Conservation (phyloP, 2,888 invertebrate genomes). For the Tridacna crocea region DNA sequence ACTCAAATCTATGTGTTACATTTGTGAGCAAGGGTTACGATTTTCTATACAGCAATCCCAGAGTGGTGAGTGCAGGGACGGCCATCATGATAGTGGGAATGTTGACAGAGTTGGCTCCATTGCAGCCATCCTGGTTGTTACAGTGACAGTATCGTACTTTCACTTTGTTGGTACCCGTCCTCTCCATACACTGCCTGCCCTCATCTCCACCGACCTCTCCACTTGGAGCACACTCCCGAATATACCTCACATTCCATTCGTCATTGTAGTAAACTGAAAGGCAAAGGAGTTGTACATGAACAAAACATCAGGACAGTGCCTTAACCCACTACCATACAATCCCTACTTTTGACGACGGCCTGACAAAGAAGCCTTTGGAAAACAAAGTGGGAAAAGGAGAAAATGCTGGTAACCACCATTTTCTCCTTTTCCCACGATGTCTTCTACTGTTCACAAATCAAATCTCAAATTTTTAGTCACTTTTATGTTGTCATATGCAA, state of each 20-base stretch:
- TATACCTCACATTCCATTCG: constrained; percentile 83
- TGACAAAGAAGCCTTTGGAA: too few species aligned
- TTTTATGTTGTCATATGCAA: too few species aligned
- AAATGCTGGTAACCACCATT: too few species aligned
- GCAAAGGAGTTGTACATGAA: neutral
- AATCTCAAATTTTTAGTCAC: too few species aligned
- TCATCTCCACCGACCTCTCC: constrained; percentile 82
- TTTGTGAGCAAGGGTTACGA: constrained; percentile 39
- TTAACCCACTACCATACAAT: too few species aligned
- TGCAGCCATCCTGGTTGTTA: constrained; percentile 84
- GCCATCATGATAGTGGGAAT: constrained; percentile 46
- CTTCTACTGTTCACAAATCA: too few species aligned
- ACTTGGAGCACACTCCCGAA: constrained; percentile 83
- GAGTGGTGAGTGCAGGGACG: constrained; percentile 46
- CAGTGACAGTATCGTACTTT: constrained; percentile 84
- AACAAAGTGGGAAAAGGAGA: too few species aligned
- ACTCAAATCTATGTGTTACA: too few species aligned
- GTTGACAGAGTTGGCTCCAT: constrained; percentile 63
- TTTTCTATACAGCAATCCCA: constrained; percentile 47
- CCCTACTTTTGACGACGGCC: too few species aligned
- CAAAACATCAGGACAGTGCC: neutral
- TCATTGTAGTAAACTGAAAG: constrained; percentile 82
- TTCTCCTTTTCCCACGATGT: too few species aligned
- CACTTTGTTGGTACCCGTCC: constrained; percentile 82
- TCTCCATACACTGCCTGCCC: constrained; percentile 82